These are phyloP conservation scores for Melipona quadrifasciata DNA, from an alignment of 1,140 invertebrate genomes.

Conservation along the genomic window DNA sequence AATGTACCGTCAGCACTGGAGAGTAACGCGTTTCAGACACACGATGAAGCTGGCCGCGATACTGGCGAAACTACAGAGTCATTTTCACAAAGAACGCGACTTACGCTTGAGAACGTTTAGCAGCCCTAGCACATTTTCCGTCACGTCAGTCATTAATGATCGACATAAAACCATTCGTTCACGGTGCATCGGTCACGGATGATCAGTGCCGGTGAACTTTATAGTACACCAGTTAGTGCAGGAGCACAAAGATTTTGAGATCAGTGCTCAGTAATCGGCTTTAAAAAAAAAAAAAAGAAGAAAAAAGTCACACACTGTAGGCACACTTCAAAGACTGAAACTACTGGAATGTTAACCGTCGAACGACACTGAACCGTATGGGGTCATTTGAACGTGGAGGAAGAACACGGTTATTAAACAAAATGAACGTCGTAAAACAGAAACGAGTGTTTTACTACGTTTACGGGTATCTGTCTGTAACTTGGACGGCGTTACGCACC, in stretches of 20 bases:
- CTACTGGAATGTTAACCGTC: background rate
- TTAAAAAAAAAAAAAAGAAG: background rate
- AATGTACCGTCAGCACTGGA: background rate
- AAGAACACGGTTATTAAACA: too few relatives aligned
- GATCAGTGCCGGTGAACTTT: background rate
- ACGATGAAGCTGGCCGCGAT: constrained; percentile 14
- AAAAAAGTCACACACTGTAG: background rate
- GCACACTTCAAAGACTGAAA: background rate
- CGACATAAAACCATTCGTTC: constrained; percentile 4
- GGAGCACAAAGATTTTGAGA: background rate
- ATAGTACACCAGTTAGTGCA: background rate
- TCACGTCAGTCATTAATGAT: constrained; percentile 21
- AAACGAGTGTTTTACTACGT: too few relatives aligned
- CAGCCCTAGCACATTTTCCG: constrained; percentile 11
- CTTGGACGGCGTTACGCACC: too few relatives aligned
- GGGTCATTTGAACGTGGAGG: too few relatives aligned
- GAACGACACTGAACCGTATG: too few relatives aligned
- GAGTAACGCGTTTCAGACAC: background rate
- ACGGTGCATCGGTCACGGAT: background rate
- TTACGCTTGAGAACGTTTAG: constrained; percentile 13
- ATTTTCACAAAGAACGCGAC: constrained; percentile 24
- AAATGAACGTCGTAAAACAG: too few relatives aligned
- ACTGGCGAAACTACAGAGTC: constrained; percentile 7
- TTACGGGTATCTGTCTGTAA: too few relatives aligned
- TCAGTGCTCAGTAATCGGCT: background rate